phyloP scores from a whole-genome alignment of 2,888 invertebrate species.

The Tinea pellionella region DNA sequence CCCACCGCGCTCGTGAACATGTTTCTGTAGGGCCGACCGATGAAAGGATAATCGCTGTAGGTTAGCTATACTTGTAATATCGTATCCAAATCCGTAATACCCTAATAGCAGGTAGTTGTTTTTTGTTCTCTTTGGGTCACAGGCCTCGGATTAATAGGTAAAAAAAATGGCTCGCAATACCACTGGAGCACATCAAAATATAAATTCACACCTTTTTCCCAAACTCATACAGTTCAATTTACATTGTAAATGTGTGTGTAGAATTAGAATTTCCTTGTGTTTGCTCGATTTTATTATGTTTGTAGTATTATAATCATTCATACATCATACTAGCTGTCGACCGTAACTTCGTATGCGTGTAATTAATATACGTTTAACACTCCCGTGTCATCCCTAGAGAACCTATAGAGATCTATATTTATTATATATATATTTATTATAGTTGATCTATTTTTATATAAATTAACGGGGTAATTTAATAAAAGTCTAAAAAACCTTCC shows the following conservation, averaged over 20 bases:
- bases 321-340: too few species aligned
- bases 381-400: too few species aligned
- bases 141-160: conserved; percentile 26
- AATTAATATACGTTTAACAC: too few species aligned
- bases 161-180: conserved; percentile 23
- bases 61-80: neutral
- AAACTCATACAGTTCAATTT: neutral
- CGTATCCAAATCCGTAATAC: conserved; percentile 20
- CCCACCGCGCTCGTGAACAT: conserved; percentile 29
- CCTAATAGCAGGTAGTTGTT: conserved; percentile 55
- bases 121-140: conserved; percentile 54
- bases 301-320: too few species aligned
- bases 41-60: conserved; percentile 39
- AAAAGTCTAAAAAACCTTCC: too few species aligned
- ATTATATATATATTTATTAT: too few species aligned
- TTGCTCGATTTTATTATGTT: too few species aligned
- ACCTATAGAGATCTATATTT: too few species aligned
- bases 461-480: too few species aligned
- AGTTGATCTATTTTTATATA: too few species aligned
- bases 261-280: too few species aligned
- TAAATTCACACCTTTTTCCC: neutral
- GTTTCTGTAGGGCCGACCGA: conserved; percentile 30
- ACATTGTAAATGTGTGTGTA: neutral
- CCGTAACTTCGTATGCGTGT: too few species aligned
- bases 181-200: neutral